A percentile compares a stretch with the other conserved stretches of the same genome.
Evolutionary conservation across 2,113 vertebrate genomes (phyloP).

Genomic region (Otocyon megalotis): DNA sequence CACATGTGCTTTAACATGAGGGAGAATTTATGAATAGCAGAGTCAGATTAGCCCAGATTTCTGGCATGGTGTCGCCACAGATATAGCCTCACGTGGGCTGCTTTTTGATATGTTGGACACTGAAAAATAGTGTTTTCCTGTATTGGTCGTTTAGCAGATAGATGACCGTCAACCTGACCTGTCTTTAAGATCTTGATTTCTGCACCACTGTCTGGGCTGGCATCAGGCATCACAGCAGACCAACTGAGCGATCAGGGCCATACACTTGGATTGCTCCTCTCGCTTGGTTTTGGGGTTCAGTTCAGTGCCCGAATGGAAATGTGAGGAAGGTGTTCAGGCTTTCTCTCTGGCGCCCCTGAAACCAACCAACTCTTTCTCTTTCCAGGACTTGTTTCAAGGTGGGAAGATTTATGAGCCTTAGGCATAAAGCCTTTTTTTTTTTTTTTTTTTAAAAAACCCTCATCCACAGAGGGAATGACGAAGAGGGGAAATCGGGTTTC

Average conservation of each 20-base stretch:
- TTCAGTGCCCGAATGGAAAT: not conserved
- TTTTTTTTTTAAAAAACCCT: not conserved
- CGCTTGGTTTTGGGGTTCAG: not conserved
- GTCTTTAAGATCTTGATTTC: not conserved
- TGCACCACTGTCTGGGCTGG: not conserved
- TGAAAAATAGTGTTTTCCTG: conserved; percentile 42
- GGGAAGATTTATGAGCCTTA: not conserved
- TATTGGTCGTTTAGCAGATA: not conserved
- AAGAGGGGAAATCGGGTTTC: not conserved
- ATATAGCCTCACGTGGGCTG: conserved; percentile 69
- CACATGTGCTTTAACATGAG: conserved; percentile 73
- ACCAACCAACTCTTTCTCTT: not conserved
- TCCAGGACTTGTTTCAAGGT: not conserved
- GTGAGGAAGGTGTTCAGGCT: not conserved
- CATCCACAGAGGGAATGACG: not conserved
- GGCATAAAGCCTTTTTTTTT: conserved; percentile 20
- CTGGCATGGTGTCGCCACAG: conserved; percentile 57
- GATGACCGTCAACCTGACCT: not conserved
- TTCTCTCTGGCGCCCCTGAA: not conserved
- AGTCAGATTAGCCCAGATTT: conserved; percentile 76
- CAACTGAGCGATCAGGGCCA: not conserved
- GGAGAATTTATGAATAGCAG: conserved; percentile 80
- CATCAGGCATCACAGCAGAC: not conserved
- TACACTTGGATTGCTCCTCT: not conserved
- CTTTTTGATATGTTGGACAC: conserved; percentile 19